Evolutionary conservation across 2,797 vertebrate species (phyloP).

Genomic region (Takifugu rubripes): DNA sequence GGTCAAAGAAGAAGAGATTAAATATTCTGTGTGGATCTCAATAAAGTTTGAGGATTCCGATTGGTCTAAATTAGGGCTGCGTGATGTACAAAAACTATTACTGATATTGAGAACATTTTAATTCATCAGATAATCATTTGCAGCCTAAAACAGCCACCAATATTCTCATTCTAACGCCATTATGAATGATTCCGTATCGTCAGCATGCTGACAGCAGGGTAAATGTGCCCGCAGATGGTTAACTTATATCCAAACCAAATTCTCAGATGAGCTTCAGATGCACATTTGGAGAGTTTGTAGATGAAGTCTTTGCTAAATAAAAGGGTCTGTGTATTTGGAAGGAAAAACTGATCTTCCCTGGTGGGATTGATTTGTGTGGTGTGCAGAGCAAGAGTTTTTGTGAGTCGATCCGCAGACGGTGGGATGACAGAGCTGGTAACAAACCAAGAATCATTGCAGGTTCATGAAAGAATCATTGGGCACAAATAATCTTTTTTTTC

Average conservation of each 20-base stretch:
- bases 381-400: not conserved
- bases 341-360: conserved; percentile 37
- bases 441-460: too few species aligned
- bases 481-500: too few species aligned
- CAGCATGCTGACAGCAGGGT: conserved; percentile 19
- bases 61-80: too few species aligned
- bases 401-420: not conserved
- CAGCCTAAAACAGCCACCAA: too few species aligned
- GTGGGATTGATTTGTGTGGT: conserved; percentile 35
- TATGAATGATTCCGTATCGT: not conserved
- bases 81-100: too few species aligned
- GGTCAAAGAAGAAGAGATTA: not conserved
- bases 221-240: conserved; percentile 38
- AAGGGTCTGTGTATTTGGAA: conserved; percentile 36
- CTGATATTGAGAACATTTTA: too few species aligned
- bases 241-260: conserved; percentile 30
- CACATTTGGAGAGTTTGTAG: conserved; percentile 39
- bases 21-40: not conserved
- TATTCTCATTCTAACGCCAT: too few species aligned
- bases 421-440: too few species aligned
- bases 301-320: conserved; percentile 40
- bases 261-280: conserved; percentile 20
- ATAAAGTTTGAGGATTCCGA: not conserved
- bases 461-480: too few species aligned
- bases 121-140: too few species aligned